phyloP scores from a whole-genome alignment of 2,888 invertebrate genomes.

The Prenolepis imparis region DNA sequence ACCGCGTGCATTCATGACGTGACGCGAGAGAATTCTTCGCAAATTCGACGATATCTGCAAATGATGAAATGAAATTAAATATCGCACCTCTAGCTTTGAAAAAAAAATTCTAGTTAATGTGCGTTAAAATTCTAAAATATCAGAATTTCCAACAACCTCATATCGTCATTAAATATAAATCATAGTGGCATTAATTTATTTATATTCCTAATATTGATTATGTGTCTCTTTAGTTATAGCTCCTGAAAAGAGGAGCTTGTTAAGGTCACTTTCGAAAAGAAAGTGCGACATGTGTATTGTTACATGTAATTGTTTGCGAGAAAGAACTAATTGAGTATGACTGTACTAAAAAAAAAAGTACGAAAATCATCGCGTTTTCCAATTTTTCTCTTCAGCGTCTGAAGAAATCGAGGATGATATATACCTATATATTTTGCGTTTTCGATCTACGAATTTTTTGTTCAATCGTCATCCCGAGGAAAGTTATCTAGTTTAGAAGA shows the following conservation, averaged over 20 bases:
- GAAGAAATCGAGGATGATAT: neutral
- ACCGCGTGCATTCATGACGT: conserved; percentile 22
- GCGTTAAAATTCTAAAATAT: neutral
- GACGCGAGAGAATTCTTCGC: conserved; percentile 18
- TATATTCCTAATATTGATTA: neutral
- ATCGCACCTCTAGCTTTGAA: neutral
- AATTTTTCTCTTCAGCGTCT: neutral
- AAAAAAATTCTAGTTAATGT: neutral
- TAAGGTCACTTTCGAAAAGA: conserved; percentile 16
- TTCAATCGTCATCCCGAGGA: neutral
- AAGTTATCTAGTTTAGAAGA: neutral
- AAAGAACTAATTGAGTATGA: neutral
- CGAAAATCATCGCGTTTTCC: neutral
- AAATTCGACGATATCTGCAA: neutral
- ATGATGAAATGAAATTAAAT: conserved; percentile 3
- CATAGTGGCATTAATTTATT: neutral
- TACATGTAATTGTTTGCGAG: neutral
- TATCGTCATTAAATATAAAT: neutral
- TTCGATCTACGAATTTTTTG: neutral
- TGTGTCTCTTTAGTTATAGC: neutral
- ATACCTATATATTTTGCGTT: neutral
- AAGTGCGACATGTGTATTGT: conserved; percentile 6
- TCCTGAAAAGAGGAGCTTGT: neutral
- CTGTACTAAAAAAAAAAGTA: neutral
- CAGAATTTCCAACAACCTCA: neutral